phyloP scores from a whole-genome alignment of 2,888 invertebrate genomes.

The Drosophila antonietae region DNA sequence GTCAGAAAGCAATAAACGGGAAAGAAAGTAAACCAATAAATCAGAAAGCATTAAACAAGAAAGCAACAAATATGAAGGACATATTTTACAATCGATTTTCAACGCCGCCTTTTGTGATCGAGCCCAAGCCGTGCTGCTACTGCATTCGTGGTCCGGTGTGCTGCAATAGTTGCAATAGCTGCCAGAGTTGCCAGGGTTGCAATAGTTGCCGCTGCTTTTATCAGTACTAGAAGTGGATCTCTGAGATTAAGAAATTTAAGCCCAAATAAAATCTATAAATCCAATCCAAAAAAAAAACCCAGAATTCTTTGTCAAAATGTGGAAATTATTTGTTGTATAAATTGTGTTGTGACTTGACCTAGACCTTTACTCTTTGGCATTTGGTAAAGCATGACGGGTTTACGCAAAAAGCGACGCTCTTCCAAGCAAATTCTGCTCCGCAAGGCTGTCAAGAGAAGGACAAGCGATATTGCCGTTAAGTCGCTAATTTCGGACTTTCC shows the following conservation, averaged over 20 bases:
- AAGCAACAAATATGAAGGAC: conserved; percentile 5
- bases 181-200: conserved; percentile 17
- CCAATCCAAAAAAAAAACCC: neutral
- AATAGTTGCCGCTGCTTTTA: conserved; percentile 5
- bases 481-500: conserved; percentile 12
- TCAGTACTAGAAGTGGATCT: neutral
- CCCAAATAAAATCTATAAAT: conserved; percentile 3
- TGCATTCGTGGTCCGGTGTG: conserved; percentile 11
- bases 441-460: conserved; percentile 20
- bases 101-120: conserved; percentile 53
- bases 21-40: neutral
- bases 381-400: conserved; percentile 32
- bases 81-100: conserved; percentile 52
- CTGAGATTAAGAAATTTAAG: neutral
- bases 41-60: conserved; percentile 1
- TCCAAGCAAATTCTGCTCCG: conserved; percentile 43
- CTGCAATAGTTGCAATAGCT: conserved; percentile 18
- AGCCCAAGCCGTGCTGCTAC: conserved; percentile 29
- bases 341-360: conserved; percentile 33
- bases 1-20: neutral
- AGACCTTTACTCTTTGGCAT: conserved; percentile 10
- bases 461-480: neutral
- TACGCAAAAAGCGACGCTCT: conserved; percentile 29
- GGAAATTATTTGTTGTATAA: conserved; percentile 5
- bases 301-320: conserved; percentile 5